These are phyloP conservation scores for Haemorhous mexicanus DNA, from an alignment of 2,113 vertebrate genomes.

Conservation along the genomic window DNA sequence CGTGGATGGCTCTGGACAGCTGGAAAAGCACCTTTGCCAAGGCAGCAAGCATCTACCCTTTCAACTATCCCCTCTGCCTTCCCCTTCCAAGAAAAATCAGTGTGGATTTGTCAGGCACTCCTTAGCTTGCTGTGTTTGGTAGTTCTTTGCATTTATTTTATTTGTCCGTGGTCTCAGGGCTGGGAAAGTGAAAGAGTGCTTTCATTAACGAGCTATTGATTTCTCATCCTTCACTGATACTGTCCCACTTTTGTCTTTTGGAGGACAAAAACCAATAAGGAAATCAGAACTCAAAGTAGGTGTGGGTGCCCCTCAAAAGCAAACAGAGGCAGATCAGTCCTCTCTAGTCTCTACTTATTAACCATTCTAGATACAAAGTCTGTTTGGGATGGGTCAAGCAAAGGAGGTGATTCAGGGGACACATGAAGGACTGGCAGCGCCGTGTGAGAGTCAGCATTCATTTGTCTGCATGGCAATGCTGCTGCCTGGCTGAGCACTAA, in stretches of 20 bases:
- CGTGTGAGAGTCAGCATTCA: neutral
- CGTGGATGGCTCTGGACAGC: neutral
- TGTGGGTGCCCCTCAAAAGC: neutral
- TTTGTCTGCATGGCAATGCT: fast-evolving
- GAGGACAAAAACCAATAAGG: neutral
- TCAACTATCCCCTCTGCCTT: neutral
- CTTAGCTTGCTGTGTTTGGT: neutral
- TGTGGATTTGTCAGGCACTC: neutral
- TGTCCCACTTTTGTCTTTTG: neutral
- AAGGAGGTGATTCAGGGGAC: neutral
- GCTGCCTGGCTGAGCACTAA: neutral
- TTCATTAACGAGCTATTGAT: conserved; percentile 20
- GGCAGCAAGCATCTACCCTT: neutral
- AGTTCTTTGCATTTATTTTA: conserved; percentile 20
- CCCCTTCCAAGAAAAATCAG: neutral
- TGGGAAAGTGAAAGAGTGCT: neutral
- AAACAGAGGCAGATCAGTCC: neutral
- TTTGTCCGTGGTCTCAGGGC: neutral
- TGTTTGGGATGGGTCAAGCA: neutral
- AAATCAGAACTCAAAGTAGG: neutral
- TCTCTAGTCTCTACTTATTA: neutral
- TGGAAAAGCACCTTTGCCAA: neutral
- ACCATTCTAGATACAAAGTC: neutral
- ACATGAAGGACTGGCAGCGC: neutral
- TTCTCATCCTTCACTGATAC: neutral